Evolutionary conservation across 2,797 vertebrate genomes (phyloP).

Genomic region (Myiothlypis coronata): DNA sequence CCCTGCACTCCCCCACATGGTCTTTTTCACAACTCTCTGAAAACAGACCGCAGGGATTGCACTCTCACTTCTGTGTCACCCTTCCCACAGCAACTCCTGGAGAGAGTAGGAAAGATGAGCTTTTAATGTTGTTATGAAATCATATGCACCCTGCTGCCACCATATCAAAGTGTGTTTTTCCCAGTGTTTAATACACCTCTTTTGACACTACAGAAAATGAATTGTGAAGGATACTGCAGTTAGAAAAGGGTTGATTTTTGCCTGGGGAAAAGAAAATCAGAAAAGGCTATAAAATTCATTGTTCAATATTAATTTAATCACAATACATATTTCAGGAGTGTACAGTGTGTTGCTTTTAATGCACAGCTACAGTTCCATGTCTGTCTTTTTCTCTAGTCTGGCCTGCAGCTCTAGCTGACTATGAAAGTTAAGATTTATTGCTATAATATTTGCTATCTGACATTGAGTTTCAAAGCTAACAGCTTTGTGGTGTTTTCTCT

Average conservation of each 20-base stretch:
- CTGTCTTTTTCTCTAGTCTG: conserved; percentile 6
- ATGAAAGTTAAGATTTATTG: conserved; percentile 53
- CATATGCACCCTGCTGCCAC: conserved; percentile 13
- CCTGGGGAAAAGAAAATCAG: conserved; percentile 32
- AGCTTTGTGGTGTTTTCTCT: conserved; percentile 29
- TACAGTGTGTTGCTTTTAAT: conserved; percentile 6
- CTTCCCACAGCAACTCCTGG: conserved; percentile 31
- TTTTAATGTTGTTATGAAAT: conserved; percentile 46
- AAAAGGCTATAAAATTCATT: neutral
- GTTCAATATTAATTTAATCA: conserved; percentile 41
- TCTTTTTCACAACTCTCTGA: conserved; percentile 13
- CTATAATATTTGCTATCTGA: conserved; percentile 39
- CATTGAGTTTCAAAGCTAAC: conserved; percentile 25
- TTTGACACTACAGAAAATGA: conserved; percentile 14
- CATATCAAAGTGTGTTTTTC: neutral
- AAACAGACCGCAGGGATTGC: neutral
- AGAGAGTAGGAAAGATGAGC: conserved; percentile 18
- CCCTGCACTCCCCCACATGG: neutral
- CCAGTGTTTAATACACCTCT: conserved; percentile 26
- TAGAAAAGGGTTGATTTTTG: conserved; percentile 42
- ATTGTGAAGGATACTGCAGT: neutral
- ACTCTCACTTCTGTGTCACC: neutral
- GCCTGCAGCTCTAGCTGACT: conserved; percentile 6
- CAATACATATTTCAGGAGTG: conserved; percentile 35
- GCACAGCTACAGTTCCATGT: neutral